Evolutionary conservation across 2,797 vertebrate species (phyloP).

Genomic region (Enteromius thamalakanensis): DNA sequence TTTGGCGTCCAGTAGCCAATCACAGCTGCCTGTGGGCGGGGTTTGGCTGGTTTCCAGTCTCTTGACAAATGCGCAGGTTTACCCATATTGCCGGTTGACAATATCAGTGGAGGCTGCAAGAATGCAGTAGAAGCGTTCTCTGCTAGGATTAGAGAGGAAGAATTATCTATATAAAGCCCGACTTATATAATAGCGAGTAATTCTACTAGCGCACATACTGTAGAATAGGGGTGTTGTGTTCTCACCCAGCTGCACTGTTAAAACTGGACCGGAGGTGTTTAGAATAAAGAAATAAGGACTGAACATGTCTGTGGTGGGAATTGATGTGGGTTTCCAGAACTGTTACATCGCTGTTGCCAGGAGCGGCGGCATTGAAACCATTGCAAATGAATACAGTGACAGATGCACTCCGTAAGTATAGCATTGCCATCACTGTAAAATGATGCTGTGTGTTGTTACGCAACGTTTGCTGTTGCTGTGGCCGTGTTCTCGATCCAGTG

Average conservation of each 20-base stretch:
- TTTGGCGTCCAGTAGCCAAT: slow-evolving; percentile 66
- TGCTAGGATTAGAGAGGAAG: slow-evolving; percentile 72
- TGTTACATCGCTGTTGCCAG: slow-evolving; percentile 93
- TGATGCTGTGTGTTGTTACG: slow-evolving; percentile 67
- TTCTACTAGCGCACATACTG: slow-evolving; percentile 56
- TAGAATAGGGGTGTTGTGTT: slow-evolving; percentile 42
- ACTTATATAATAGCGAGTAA: slow-evolving; percentile 75
- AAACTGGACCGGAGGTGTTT: slow-evolving; percentile 41
- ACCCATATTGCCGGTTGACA: slow-evolving; percentile 65
- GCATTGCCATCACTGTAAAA: slow-evolving; percentile 58
- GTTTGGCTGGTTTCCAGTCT: slow-evolving; percentile 46
- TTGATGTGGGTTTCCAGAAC: slow-evolving; percentile 93
- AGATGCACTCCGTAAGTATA: slow-evolving; percentile 95
- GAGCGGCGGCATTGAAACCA: slow-evolving; percentile 94
- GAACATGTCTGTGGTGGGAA: slow-evolving; percentile 93
- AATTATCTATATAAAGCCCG: slow-evolving; percentile 72
- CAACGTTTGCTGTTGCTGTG: slow-evolving; percentile 63
- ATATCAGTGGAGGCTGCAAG: slow-evolving; percentile 66
- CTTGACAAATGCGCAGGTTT: slow-evolving; percentile 61
- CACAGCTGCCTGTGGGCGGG: slow-evolving; percentile 60
- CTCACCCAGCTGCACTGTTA: slow-evolving; percentile 21
- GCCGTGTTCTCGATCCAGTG: slow-evolving; percentile 32
- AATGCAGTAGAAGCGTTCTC: slow-evolving; percentile 72
- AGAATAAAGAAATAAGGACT: slow-evolving; percentile 48
- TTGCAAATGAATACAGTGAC: slow-evolving; percentile 96